A percentile compares a stretch with the other conserved stretches of the same genome.
Evolutionary conservation across 2,113 vertebrate genomes (phyloP).

Genomic region (Megaceryle maxima): DNA sequence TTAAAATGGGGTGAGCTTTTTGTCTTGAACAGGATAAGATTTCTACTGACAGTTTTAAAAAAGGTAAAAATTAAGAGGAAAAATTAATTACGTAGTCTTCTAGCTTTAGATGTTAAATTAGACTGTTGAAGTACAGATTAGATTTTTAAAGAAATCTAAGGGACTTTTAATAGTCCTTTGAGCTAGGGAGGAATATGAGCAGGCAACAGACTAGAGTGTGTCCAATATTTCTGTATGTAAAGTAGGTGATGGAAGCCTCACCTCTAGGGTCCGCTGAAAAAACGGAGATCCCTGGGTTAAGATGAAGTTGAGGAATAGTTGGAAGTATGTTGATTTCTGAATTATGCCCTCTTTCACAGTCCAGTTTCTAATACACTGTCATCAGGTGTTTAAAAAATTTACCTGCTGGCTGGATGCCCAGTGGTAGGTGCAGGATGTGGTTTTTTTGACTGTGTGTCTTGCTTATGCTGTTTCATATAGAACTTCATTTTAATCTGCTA

Average conservation of each 20-base stretch:
- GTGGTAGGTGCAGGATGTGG: neutral
- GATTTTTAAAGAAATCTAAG: neutral
- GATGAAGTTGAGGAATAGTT: neutral
- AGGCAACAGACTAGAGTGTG: neutral
- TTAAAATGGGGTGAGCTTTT: neutral
- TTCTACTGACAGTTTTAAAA: neutral
- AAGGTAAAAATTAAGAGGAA: neutral
- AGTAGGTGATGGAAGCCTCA: neutral
- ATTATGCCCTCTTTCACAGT: neutral
- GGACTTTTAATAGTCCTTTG: neutral
- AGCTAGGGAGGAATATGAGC: neutral
- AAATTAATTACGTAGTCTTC: neutral
- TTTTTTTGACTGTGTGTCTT: neutral
- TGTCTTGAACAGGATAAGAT: neutral
- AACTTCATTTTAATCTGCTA: neutral
- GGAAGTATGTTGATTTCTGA: neutral
- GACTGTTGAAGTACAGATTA: neutral
- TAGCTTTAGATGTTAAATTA: neutral
- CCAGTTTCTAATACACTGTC: neutral
- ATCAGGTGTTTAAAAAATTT: neutral
- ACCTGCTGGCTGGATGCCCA: rapidly evolving
- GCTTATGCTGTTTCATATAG: neutral
- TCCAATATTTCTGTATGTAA: neutral
- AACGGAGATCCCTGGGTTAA: neutral
- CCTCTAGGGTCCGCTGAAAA: neutral